Base-by-base conservation (phyloP, 2,797 vertebrate genomes). In the Knipowitschia caucasica region DNA sequence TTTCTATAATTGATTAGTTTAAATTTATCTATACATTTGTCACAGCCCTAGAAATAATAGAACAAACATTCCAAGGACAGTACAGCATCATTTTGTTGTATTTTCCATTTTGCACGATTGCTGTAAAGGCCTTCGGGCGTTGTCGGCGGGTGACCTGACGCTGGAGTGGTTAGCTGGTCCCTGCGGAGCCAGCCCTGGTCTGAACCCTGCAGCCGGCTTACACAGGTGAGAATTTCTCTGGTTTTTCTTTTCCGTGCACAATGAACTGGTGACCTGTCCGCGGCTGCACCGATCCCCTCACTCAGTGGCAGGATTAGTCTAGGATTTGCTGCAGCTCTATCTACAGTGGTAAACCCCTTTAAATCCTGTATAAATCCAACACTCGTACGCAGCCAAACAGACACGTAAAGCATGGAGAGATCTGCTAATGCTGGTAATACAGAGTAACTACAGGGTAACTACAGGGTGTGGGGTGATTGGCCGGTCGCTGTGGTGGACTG, bases 231-330 rank as follows among this genome's bases (percentile, higher is more conserved):
- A 49, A 31, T 47, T 47, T 31, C 10, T 24, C 27, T 49, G 33
- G 11, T 49, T 49, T 49, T 49, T 49, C 18, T 9, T 47, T 29
- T 18, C 17, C 14, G 44, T 23, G 46, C n/a, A 20, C 15, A 17
- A 33, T 49, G 46, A 49, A 49, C 46, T 49, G 30, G 46, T 49
- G 46, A 49, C 46, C 46, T 49, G 46, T 49, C 46, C 46, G 30
- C 18, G 20, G 46, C 7, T n/a, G 29, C 30, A 49, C 46, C 33
- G 46, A 49, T 49, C 46, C 46, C 34, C 46, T 33, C 30, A 23
- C 46, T 33, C 46, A 49, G 46, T 49, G 30, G 46, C 20, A n/a
- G 46, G 46, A 33, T 49, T 49, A 49, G 46, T 23, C 30, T 12
- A 23, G 46, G 46, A 49, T 49, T 33, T 49, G 46, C 46, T 49